Conservation (phyloP, 2,797 vertebrate genomes). For the Linurgus olivaceus region DNA sequence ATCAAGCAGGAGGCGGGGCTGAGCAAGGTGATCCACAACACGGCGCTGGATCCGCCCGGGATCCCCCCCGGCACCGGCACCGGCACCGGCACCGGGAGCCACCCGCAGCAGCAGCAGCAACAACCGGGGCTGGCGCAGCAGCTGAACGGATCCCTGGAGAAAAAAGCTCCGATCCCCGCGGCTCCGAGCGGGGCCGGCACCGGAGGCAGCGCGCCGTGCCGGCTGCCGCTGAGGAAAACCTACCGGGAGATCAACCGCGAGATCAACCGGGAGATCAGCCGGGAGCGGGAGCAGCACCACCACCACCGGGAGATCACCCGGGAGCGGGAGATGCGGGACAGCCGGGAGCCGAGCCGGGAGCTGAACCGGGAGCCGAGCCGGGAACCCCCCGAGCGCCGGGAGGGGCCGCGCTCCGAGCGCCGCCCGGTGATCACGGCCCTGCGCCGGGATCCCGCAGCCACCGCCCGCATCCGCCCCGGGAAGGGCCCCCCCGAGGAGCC, state of each 20-base stretch:
- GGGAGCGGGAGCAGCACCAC: not conserved
- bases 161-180: not conserved
- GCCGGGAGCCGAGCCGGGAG: too few relatives aligned
- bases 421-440: not conserved
- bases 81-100: too few relatives aligned
- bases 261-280: not conserved
- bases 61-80: too few relatives aligned
- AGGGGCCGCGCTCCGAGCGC: not conserved
- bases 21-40: conserved; percentile 94
- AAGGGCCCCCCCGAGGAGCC: not conserved
- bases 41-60: conserved; percentile 79
- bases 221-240: not conserved
- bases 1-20: conserved; percentile 95
- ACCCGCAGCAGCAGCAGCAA: too few relatives aligned
- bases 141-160: not conserved
- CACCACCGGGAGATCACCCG: too few relatives aligned
- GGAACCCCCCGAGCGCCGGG: too few relatives aligned
- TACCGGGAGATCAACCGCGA: conserved; percentile 63
- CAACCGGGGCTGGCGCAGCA: too few relatives aligned
- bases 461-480: not conserved
- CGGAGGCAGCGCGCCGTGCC: conserved; percentile 65
- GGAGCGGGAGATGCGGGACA: too few relatives aligned
- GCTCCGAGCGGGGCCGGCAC: not conserved
- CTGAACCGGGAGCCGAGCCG: too few relatives aligned
- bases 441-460: not conserved